Evolutionary conservation across 2,888 invertebrate genomes (phyloP).

Genomic region (Crioceris asparagi): DNA sequence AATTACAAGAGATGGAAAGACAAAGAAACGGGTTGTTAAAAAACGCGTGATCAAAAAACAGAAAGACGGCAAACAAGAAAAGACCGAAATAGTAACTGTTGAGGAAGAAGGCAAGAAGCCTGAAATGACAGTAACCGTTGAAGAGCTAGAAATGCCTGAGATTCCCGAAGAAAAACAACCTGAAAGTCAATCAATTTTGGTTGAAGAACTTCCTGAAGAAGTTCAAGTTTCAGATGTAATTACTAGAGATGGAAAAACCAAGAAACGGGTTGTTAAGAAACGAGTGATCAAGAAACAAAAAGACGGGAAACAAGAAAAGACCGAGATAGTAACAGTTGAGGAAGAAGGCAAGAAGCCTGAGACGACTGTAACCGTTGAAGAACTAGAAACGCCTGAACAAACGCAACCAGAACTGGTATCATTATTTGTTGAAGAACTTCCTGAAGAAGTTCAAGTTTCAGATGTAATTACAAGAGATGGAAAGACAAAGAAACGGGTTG

Average conservation of each 20-base stretch:
- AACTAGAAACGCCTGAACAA: conserved; percentile 30
- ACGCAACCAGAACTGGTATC: conserved; percentile 29
- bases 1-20: conserved; percentile 19
- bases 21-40: conserved; percentile 36
- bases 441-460: conserved; percentile 17
- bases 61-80: conserved; percentile 27
- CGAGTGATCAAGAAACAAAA: conserved; percentile 40
- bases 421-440: conserved; percentile 24
- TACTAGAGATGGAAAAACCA: conserved; percentile 33
- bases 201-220: conserved; percentile 26
- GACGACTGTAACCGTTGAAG: conserved; percentile 33
- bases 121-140: conserved; percentile 33
- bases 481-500: conserved; percentile 22
- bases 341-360: conserved; percentile 21
- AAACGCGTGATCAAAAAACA: conserved; percentile 34
- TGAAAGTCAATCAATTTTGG: too few species aligned
- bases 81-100: conserved; percentile 27
- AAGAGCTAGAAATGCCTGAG: conserved; percentile 27
- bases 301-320: conserved; percentile 31
- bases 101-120: conserved; percentile 29
- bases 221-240: conserved; percentile 25
- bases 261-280: conserved; percentile 23
- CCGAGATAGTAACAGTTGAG: conserved; percentile 31
- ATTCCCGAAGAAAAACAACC: conserved; percentile 25
- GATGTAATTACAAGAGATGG: conserved; percentile 18